Conservation (phyloP, 2,888 invertebrate species). For the Lycocerus yunnanus region DNA sequence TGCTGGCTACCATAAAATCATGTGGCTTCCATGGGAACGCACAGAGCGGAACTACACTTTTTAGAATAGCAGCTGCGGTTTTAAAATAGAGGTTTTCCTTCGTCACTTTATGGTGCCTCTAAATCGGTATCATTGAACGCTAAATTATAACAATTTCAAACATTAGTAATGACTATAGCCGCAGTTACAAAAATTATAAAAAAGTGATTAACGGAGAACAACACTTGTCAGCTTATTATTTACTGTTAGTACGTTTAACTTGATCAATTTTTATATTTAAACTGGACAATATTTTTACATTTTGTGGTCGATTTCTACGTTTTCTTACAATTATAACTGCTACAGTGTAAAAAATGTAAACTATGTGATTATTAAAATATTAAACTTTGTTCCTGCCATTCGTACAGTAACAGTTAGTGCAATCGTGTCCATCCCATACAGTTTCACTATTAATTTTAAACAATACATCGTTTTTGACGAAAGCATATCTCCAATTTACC, state of each 20-base stretch:
- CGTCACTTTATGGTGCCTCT: slow-evolving; percentile 26
- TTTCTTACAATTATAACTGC: slow-evolving; percentile 22
- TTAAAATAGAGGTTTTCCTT: slow-evolving; percentile 23
- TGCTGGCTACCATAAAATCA: slow-evolving; percentile 50
- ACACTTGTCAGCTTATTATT: slow-evolving; percentile 9
- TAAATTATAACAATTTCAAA: background rate
- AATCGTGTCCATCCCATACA: slow-evolving; percentile 36
- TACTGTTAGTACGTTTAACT: background rate
- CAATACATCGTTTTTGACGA: slow-evolving; percentile 23
- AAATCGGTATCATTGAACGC: slow-evolving; percentile 12
- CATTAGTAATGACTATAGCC: background rate
- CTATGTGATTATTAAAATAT: slow-evolving; percentile 22
- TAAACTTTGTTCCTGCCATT: slow-evolving; percentile 28
- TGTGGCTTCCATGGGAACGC: slow-evolving; percentile 53
- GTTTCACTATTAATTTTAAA: slow-evolving; percentile 34
- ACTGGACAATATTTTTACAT: slow-evolving; percentile 32
- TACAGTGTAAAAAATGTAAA: slow-evolving; percentile 21
- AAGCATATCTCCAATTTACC: slow-evolving; percentile 28
- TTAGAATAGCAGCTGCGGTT: slow-evolving; percentile 36
- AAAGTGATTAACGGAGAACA: background rate
- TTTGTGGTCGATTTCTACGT: slow-evolving; percentile 36
- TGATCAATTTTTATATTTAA: background rate
- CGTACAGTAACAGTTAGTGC: slow-evolving; percentile 29
- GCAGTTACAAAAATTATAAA: background rate
- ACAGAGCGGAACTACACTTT: slow-evolving; percentile 44